phyloP scores from a whole-genome alignment of 2,797 vertebrate genomes.

The Labroides dimidiatus region DNA sequence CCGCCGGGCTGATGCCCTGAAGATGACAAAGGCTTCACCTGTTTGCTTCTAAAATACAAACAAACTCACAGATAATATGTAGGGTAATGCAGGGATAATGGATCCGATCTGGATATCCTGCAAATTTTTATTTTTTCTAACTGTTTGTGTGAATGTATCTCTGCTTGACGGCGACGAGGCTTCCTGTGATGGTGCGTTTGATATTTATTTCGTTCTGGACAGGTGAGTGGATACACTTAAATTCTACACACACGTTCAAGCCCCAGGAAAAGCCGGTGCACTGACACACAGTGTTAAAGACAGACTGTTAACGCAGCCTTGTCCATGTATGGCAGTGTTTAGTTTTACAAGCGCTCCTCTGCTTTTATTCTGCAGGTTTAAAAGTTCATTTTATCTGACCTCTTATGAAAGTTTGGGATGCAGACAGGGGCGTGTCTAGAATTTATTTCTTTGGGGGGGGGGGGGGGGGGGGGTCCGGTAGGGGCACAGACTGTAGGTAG shows the following conservation, averaged over 20 bases:
- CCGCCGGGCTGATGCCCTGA: constrained; percentile 14
- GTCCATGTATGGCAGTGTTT: constrained; percentile 82
- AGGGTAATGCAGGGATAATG: constrained; percentile 62
- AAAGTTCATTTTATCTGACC: constrained; percentile 14
- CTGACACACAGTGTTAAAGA: constrained; percentile 3
- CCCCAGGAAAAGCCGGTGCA: not conserved
- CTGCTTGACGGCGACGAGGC: constrained; percentile 76
- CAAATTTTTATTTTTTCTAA: constrained; percentile 45
- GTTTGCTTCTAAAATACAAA: not conserved
- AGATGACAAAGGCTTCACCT: constrained; percentile 11
- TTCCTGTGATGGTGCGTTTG: constrained; percentile 91
- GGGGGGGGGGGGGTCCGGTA: no score
- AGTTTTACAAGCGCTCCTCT: constrained; percentile 8
- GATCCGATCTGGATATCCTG: constrained; percentile 56
- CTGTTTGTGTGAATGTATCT: constrained; percentile 23
- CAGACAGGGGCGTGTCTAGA: no score
- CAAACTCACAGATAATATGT: constrained; percentile 45
- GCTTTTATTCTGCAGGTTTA: constrained; percentile 21
- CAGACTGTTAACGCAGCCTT: constrained; percentile 29
- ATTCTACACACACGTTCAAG: not conserved
- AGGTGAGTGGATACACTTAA: constrained; percentile 76
- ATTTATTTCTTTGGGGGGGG: no score
- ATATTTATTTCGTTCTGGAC: constrained; percentile 95
- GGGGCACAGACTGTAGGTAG: no score
- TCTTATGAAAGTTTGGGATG: not conserved